Evolutionary conservation across 2,888 invertebrate genomes (phyloP).

Genomic region (Agonopterix alstromeriana): DNA sequence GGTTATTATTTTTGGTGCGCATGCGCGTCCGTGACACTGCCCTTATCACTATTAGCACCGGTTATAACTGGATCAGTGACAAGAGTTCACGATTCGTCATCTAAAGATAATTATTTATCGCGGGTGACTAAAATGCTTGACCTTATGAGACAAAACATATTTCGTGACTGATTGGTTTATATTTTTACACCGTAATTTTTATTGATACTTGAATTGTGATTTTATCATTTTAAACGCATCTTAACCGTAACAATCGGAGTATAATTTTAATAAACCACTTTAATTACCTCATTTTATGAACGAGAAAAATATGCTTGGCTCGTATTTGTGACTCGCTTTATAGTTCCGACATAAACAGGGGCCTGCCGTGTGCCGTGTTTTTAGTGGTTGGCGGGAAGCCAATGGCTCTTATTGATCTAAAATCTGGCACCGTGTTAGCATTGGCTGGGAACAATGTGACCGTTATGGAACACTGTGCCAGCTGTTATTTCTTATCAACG

Average conservation of each 20-base stretch:
- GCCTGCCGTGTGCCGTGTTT: conserved; percentile 27
- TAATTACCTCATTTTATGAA: no score
- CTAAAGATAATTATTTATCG: no score
- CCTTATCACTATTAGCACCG: conserved; percentile 27
- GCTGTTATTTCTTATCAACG: conserved; percentile 12
- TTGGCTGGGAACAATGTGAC: conserved; percentile 24
- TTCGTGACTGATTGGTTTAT: no score
- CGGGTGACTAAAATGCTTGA: no score
- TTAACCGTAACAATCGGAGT: no score
- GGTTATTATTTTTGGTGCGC: conserved; percentile 28
- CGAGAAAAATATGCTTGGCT: no score
- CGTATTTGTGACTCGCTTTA: conserved; percentile 22
- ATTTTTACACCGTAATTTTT: no score
- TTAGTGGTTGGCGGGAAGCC: conserved; percentile 57
- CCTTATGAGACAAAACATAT: no score
- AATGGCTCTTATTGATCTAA: conserved; percentile 39
- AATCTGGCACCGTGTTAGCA: conserved; percentile 28
- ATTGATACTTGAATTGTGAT: no score
- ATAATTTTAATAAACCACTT: no score
- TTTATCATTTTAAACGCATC: no score
- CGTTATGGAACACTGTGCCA: conserved; percentile 19
- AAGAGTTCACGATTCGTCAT: conserved; percentile 15
- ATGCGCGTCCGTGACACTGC: conserved; percentile 37
- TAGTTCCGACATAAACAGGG: conserved; percentile 33
- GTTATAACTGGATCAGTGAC: conserved; percentile 28